These are phyloP conservation scores for Chrysocyon brachyurus DNA, from an alignment of 2,797 vertebrate genomes.

Conservation along the genomic window DNA sequence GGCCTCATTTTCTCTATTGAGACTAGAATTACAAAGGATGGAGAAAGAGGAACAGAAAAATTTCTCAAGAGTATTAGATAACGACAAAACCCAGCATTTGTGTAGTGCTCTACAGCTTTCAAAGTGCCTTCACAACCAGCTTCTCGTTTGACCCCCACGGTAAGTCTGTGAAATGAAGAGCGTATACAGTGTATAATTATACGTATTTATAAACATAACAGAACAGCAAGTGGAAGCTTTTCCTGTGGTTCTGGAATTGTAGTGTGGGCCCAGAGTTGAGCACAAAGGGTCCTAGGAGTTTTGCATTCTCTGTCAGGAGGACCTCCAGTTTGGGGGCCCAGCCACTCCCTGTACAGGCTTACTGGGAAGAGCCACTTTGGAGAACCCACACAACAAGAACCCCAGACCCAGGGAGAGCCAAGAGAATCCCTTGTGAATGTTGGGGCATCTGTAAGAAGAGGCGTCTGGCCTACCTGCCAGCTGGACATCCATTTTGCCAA, in stretches of 20 bases:
- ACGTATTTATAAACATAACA: not conserved
- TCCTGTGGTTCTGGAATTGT: not conserved
- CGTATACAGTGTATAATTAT: not conserved
- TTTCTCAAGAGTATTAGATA: conserved; percentile 43
- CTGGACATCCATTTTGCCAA: not conserved
- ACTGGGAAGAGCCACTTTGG: not conserved
- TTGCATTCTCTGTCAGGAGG: not conserved
- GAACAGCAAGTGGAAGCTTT: not conserved
- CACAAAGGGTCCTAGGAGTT: not conserved
- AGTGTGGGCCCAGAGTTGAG: not conserved
- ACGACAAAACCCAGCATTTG: not conserved
- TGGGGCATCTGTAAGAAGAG: not conserved
- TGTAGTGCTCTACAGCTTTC: conserved; percentile 14
- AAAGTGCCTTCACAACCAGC: conserved; percentile 19
- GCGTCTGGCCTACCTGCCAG: too few species aligned
- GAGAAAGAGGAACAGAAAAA: not conserved
- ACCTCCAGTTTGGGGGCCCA: not conserved
- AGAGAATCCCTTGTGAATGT: not conserved
- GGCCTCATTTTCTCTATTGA: not conserved
- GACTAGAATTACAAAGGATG: conserved; percentile 15
- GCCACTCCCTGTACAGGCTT: not conserved
- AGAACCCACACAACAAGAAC: not conserved
- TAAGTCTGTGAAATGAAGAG: not conserved
- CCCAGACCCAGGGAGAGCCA: not conserved
- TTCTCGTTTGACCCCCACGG: not conserved